These are phyloP conservation scores for Tachuris rubrigastra DNA, from an alignment of 2,113 vertebrate species.

Conservation along the genomic window DNA sequence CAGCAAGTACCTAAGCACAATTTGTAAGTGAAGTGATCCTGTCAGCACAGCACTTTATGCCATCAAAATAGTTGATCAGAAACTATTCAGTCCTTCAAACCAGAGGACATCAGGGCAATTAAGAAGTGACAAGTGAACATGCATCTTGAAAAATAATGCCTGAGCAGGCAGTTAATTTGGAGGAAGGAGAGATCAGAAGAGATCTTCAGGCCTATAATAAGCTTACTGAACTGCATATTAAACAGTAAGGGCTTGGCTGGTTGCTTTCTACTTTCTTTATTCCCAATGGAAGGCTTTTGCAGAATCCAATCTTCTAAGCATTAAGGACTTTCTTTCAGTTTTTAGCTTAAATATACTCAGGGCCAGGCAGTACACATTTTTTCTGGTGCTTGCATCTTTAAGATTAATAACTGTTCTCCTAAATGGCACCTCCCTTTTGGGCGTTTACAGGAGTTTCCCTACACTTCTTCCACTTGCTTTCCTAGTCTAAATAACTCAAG, in stretches of 20 bases:
- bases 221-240: not conserved
- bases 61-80: not conserved
- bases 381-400: accelerated
- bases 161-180: not conserved
- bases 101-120: not conserved
- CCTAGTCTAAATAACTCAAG: not conserved
- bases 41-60: not conserved
- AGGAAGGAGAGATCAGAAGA: not conserved
- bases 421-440: not conserved
- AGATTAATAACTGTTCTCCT: not conserved
- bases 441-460: not conserved
- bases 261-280: not conserved
- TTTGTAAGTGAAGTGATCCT: not conserved
- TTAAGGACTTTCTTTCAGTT: not conserved
- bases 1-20: not conserved
- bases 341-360: not conserved
- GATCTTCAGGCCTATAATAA: not conserved
- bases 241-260: not conserved
- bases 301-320: not conserved
- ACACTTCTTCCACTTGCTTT: not conserved
- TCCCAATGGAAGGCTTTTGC: not conserved
- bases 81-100: not conserved
- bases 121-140: not conserved
- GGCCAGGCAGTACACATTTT: not conserved
- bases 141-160: not conserved